Evolutionary conservation across 2,113 vertebrate species (phyloP).

Genomic region (Lathamus discolor): DNA sequence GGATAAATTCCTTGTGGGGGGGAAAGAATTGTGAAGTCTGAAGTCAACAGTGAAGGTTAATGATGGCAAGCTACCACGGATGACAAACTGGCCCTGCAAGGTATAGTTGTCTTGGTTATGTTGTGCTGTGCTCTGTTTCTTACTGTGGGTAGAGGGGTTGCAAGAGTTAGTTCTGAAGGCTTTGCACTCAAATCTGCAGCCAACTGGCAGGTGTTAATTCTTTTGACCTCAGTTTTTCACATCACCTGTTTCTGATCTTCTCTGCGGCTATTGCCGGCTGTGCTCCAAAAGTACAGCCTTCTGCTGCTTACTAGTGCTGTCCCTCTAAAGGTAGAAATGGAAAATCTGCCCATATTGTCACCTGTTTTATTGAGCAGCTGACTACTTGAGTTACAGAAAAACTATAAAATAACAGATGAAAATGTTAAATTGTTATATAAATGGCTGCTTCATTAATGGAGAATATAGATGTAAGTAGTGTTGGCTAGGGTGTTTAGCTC

Average conservation of each 20-base stretch:
- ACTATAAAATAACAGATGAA: not conserved
- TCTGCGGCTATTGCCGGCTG: not conserved
- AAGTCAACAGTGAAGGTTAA: not conserved
- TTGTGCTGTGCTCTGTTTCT: not conserved
- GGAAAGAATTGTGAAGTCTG: not conserved
- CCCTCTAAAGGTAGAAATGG: not conserved
- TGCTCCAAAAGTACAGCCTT: not conserved
- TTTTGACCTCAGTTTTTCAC: not conserved
- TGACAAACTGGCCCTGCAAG: not conserved
- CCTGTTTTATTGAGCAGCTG: not conserved
- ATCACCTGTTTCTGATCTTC: not conserved
- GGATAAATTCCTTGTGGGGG: not conserved
- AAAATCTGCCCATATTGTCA: not conserved
- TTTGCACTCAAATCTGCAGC: not conserved
- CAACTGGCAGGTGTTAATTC: not conserved
- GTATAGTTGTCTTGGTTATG: not conserved
- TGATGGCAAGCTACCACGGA: fast-evolving
- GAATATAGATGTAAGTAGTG: not conserved
- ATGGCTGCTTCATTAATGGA: not conserved
- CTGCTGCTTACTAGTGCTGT: not conserved
- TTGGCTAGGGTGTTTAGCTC: not conserved
- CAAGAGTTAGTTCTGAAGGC: not conserved
- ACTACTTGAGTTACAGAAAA: not conserved
- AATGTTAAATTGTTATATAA: not conserved
- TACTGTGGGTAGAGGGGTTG: not conserved